Conservation (phyloP, 2,113 vertebrate genomes). For the Hystrix brachyura region DNA sequence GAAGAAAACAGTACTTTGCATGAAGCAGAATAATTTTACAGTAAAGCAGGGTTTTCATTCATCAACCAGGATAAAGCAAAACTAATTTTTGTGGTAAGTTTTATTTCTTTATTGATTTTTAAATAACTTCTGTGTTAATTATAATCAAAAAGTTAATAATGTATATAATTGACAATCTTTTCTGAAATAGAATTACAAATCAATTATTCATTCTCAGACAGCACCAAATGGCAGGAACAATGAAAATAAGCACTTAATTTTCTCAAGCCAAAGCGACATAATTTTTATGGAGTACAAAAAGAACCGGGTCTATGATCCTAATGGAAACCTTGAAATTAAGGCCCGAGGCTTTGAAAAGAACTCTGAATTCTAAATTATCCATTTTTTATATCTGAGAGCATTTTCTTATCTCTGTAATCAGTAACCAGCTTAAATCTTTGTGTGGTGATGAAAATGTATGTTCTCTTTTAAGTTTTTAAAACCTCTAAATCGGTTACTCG, state of each 20-base stretch:
- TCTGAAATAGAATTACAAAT: constrained; percentile 50
- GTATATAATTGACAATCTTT: constrained; percentile 43
- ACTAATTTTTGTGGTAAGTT: neutral
- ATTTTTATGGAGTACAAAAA: constrained; percentile 52
- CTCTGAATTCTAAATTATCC: neutral
- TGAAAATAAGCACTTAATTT: neutral
- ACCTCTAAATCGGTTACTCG: constrained; percentile 63
- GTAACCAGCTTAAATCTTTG: constrained; percentile 34
- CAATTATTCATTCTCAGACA: constrained; percentile 48
- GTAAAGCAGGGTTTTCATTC: constrained; percentile 41
- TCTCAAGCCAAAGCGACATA: neutral
- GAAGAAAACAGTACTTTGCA: constrained; percentile 42
- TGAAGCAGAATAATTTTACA: constrained; percentile 63
- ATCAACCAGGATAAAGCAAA: constrained; percentile 63
- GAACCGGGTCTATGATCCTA: neutral
- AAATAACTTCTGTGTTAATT: constrained; percentile 67
- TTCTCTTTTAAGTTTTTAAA: constrained; percentile 65
- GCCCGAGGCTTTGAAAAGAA: constrained; percentile 62
- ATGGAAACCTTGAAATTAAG: neutral
- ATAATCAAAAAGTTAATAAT: constrained; percentile 67
- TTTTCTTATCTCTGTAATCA: constrained; percentile 44
- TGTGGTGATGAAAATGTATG: constrained; percentile 71
- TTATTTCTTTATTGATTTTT: constrained; percentile 66
- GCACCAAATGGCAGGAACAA: neutral
- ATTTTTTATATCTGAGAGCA: constrained; percentile 48